phyloP scores from a whole-genome alignment of 2,888 invertebrate species.

The Thumatha senex region DNA sequence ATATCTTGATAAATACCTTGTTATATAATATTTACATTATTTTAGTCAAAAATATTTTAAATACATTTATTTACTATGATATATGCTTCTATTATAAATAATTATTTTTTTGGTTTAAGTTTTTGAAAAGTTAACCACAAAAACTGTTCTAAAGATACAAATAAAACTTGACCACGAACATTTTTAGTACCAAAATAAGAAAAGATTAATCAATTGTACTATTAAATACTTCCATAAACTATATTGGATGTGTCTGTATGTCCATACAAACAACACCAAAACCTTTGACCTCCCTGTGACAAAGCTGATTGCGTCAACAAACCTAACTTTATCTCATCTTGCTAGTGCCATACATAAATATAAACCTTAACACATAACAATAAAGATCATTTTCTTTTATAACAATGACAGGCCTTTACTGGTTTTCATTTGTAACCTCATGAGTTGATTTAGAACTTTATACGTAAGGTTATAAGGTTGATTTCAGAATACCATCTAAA shows the following conservation, averaged over 20 bases:
- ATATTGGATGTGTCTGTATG: slow-evolving; percentile 17
- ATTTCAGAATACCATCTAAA: slow-evolving; percentile 15
- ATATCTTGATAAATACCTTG: too few relatives aligned
- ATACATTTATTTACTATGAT: too few relatives aligned
- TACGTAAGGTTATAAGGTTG: slow-evolving; percentile 3
- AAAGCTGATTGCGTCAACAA: slow-evolving; percentile 46
- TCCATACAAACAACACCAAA: slow-evolving; percentile 29
- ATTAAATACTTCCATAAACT: slow-evolving; percentile 17
- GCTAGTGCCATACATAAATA: slow-evolving; percentile 1
- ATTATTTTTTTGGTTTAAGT: too few relatives aligned
- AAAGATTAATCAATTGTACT: not conserved
- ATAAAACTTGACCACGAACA: too few relatives aligned
- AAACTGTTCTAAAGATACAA: too few relatives aligned
- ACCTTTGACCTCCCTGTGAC: slow-evolving; percentile 39
- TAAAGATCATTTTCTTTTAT: slow-evolving; percentile 11
- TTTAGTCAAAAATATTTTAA: too few relatives aligned
- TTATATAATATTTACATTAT: too few relatives aligned
- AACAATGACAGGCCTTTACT: slow-evolving; percentile 1
- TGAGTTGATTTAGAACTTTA: slow-evolving; percentile 15
- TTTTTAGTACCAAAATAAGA: too few relatives aligned
- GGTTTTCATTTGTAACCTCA: slow-evolving; percentile 1
- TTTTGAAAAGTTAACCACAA: not conserved
- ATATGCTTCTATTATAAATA: too few relatives aligned
- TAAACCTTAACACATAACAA: slow-evolving; percentile 8
- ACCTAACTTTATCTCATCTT: slow-evolving; percentile 25